These are phyloP conservation scores for Chymomyza fuscimana DNA, from an alignment of 2,888 invertebrate species.

Conservation along the genomic window DNA sequence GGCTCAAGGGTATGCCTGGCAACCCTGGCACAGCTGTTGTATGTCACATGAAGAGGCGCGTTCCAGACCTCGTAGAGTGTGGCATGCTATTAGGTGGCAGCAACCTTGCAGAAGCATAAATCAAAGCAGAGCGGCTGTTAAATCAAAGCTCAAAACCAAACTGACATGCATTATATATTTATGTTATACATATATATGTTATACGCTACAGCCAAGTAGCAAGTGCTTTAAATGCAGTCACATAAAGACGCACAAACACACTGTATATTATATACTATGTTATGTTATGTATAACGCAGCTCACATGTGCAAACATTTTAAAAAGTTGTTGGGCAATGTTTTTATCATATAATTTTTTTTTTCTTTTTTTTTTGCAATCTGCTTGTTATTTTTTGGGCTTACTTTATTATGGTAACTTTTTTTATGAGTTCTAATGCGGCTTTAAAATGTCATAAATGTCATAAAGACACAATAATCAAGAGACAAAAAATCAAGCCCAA, in stretches of 20 bases:
- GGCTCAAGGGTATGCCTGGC: neutral
- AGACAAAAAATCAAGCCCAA: conserved; percentile 28
- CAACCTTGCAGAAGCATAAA: conserved; percentile 43
- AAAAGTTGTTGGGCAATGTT: conserved; percentile 25
- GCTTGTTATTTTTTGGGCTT: conserved; percentile 28
- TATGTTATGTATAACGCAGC: neutral
- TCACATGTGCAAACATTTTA: conserved; percentile 1
- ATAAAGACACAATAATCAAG: conserved; percentile 43
- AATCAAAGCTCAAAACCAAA: conserved; percentile 69
- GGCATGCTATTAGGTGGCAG: conserved; percentile 39
- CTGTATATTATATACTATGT: neutral
- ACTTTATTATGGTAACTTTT: conserved; percentile 51
- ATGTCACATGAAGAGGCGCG: neutral
- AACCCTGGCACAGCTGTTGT: neutral
- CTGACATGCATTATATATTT: conserved; percentile 68
- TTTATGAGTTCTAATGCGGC: conserved; percentile 55
- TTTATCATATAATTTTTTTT: conserved; percentile 49
- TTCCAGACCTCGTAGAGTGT: neutral
- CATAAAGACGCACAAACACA: conserved; percentile 12
- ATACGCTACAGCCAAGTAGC: conserved; percentile 43
- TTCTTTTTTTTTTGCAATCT: conserved; percentile 36
- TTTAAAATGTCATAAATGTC: conserved; percentile 66
- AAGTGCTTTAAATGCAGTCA: conserved; percentile 34
- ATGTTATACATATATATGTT: conserved; percentile 38
- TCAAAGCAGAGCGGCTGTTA: conserved; percentile 56